Percentiles rank a stretch among this genome's conserved stretches.
Conservation (phyloP, 2,888 invertebrate species). For the Drosophila putrida region DNA sequence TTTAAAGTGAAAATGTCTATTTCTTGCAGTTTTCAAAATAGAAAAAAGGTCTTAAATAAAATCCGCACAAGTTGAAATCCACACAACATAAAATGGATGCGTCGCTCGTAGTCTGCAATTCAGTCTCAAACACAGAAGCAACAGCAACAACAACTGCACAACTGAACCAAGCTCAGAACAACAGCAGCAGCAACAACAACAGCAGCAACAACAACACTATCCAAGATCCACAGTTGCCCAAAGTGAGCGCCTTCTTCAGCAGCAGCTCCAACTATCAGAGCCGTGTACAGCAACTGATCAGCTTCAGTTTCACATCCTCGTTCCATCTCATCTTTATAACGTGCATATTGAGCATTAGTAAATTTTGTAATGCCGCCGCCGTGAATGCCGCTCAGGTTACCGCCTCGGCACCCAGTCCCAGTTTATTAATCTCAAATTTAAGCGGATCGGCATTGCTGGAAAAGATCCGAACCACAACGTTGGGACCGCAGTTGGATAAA, state of each 20-base stretch:
- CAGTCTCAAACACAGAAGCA: conserved; percentile 19
- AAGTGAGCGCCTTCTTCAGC: conserved; percentile 82
- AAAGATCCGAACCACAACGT: conserved; percentile 73
- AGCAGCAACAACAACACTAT: conserved; percentile 14
- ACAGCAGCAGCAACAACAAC: conserved; percentile 22
- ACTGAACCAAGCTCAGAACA: no score
- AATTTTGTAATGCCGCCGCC: conserved; percentile 83
- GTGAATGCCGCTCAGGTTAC: conserved; percentile 73
- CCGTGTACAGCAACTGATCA: conserved; percentile 84
- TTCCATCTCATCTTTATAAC: conserved; percentile 83
- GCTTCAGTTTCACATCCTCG: conserved; percentile 84
- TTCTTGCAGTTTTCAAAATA: conserved; percentile 32
- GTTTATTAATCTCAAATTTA: conserved; percentile 75
- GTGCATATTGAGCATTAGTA: conserved; percentile 83
- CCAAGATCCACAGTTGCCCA: conserved; percentile 61
- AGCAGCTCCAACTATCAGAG: conserved; percentile 83
- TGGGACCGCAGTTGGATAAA: conserved; percentile 72
- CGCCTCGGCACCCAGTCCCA: conserved; percentile 67
- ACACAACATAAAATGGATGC: conserved; percentile 48
- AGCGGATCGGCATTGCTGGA: conserved; percentile 80
- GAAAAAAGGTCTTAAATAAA: not conserved
- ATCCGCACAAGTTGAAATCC: conserved; percentile 8
- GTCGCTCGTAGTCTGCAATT: conserved; percentile 10
- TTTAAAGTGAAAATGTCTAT: conserved; percentile 28
- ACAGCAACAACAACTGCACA: conserved; percentile 27